Evolutionary conservation across 2,113 vertebrate species (phyloP).

Genomic region (Dipodomys ordii): DNA sequence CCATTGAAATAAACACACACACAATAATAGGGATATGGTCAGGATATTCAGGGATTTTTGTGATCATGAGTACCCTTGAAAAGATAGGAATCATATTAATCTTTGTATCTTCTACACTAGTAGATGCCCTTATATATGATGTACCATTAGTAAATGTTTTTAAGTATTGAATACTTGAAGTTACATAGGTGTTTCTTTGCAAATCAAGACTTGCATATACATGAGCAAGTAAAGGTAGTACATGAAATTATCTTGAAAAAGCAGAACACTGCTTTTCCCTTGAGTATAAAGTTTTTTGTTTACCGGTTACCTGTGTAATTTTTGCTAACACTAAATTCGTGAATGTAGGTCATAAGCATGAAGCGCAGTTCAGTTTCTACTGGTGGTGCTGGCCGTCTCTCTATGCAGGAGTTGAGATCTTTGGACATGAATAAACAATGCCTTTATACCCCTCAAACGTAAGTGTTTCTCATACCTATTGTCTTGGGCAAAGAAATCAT

Average conservation of each 20-base stretch:
- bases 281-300: constrained; percentile 23
- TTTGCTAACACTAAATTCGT: not conserved
- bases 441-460: constrained; percentile 94
- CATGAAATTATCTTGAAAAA: not conserved
- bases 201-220: not conserved
- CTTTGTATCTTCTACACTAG: not conserved
- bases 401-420: constrained; percentile 92
- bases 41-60: not conserved
- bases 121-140: not conserved
- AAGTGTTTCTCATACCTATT: constrained; percentile 62
- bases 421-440: constrained; percentile 92
- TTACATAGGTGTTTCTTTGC: not conserved
- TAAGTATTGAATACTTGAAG: not conserved
- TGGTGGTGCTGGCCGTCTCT: constrained; percentile 86
- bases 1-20: not conserved
- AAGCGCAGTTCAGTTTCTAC: constrained; percentile 86
- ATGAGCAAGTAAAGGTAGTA: not conserved
- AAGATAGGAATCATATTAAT: not conserved
- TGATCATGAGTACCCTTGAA: not conserved
- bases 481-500: constrained; percentile 5
- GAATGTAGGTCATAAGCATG: constrained; percentile 79
- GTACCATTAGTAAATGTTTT: not conserved
- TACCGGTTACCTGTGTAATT: not conserved
- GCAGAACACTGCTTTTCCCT: not conserved
- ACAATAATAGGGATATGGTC: not conserved